These are phyloP conservation scores for Macheiramphus alcinus DNA, from an alignment of 2,113 vertebrate genomes.

Conservation along the genomic window DNA sequence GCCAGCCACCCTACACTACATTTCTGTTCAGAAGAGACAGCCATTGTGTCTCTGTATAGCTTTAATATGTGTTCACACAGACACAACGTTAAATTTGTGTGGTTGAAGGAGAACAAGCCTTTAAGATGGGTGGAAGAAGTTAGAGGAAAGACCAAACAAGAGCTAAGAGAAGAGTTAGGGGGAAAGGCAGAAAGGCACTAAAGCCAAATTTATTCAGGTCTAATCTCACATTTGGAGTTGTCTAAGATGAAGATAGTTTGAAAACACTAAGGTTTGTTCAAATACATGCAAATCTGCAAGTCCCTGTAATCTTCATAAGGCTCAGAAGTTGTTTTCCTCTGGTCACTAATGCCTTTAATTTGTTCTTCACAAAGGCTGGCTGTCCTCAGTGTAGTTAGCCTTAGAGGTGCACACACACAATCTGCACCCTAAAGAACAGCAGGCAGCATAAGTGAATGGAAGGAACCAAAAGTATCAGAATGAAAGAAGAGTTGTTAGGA, in stretches of 20 bases:
- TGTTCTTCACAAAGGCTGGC: neutral
- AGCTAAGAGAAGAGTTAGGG: neutral
- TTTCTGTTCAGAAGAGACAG: neutral
- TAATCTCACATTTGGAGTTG: neutral
- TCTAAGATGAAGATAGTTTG: neutral
- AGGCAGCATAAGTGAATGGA: neutral
- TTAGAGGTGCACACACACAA: neutral
- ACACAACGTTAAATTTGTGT: neutral
- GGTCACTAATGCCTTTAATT: neutral
- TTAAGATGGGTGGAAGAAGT: neutral
- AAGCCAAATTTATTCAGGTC: neutral
- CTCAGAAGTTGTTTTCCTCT: slow-evolving; percentile 4
- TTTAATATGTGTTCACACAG: neutral
- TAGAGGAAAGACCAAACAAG: neutral
- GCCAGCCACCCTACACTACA: neutral
- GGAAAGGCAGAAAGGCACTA: neutral
- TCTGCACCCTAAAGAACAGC: neutral
- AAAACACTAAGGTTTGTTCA: neutral
- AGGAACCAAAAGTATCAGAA: neutral
- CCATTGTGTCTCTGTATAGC: neutral
- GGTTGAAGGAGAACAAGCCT: neutral
- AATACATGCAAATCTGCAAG: neutral
- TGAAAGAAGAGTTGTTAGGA: neutral
- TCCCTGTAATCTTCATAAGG: neutral
- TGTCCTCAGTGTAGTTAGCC: neutral